Evolutionary conservation across 2,797 vertebrate species (phyloP).

Genomic region (Rhinophrynus dorsalis): DNA sequence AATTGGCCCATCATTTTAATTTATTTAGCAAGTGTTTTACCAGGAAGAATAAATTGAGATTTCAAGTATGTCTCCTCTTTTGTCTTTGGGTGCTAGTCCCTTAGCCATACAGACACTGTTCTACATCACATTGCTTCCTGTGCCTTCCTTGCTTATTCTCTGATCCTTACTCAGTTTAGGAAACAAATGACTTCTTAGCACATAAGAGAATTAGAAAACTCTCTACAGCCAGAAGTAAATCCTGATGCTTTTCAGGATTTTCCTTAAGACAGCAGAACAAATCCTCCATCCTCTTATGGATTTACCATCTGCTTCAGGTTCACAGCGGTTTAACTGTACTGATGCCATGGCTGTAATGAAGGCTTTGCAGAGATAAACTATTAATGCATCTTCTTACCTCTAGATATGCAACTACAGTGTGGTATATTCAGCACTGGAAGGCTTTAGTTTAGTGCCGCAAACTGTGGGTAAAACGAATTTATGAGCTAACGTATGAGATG

Average conservation of each 20-base stretch:
- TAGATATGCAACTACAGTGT: too few relatives aligned
- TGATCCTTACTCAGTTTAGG: constrained; percentile 5
- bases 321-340: background rate
- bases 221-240: constrained; percentile 20
- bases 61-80: too few relatives aligned
- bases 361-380: background rate
- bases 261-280: constrained; percentile 35
- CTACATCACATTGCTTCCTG: background rate
- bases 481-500: too few relatives aligned
- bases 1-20: too few relatives aligned
- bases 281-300: constrained; percentile 41
- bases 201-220: constrained; percentile 45
- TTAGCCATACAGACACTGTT: too few relatives aligned
- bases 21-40: too few relatives aligned
- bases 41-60: too few relatives aligned
- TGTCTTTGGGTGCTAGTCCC: too few relatives aligned
- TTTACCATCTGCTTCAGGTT: constrained; percentile 38
- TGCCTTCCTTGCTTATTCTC: background rate
- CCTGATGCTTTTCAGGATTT: constrained; percentile 45
- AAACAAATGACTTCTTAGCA: constrained; percentile 38
- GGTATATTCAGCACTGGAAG: too few relatives aligned
- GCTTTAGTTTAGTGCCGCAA: too few relatives aligned
- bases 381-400: too few relatives aligned
- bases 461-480: too few relatives aligned
- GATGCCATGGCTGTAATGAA: background rate